Percentiles rank a stretch among this genome's conserved stretches.
Conservation (phyloP, 2,797 vertebrate genomes). For the Semotilus atromaculatus region DNA sequence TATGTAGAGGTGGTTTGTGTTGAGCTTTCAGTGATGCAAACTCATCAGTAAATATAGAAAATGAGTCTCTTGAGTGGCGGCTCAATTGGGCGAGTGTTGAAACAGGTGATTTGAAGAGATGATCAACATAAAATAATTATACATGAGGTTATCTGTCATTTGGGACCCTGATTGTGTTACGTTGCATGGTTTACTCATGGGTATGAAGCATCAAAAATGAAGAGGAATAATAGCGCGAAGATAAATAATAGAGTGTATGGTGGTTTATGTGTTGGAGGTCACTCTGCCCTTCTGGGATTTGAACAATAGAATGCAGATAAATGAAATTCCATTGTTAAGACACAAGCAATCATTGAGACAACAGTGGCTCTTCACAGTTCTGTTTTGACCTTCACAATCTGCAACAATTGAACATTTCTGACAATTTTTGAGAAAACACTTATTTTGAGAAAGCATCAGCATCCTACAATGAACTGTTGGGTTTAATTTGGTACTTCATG, state of each 20-base stretch:
- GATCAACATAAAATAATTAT: constrained; percentile 27
- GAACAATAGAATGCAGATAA: constrained; percentile 16
- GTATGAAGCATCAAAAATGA: constrained; percentile 2
- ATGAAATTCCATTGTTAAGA: neutral
- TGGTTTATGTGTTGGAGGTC: constrained; percentile 5
- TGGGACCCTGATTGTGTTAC: constrained; percentile 13
- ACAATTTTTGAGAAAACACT: constrained; percentile 4
- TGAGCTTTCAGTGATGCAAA: constrained; percentile 8
- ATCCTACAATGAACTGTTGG: neutral
- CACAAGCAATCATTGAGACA: constrained; percentile 5
- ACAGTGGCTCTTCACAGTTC: neutral
- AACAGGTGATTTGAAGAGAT: constrained; percentile 21
- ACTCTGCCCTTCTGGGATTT: neutral
- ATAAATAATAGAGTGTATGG: constrained; percentile 15
- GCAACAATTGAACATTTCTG: neutral
- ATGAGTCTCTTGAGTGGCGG: constrained; percentile 20
- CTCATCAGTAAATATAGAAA: constrained; percentile 34
- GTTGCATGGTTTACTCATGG: neutral
- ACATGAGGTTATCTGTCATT: constrained; percentile 20
- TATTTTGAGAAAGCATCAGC: neutral
- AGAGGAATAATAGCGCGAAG: constrained; percentile 7
- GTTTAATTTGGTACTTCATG: neutral
- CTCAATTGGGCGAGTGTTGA: neutral
- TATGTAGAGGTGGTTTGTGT: neutral
- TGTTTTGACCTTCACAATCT: constrained; percentile 8